Evolutionary conservation across 2,888 invertebrate species (phyloP), one percentile per base, ranked within the genome.

Genomic region (Pecten maximus): DNA sequence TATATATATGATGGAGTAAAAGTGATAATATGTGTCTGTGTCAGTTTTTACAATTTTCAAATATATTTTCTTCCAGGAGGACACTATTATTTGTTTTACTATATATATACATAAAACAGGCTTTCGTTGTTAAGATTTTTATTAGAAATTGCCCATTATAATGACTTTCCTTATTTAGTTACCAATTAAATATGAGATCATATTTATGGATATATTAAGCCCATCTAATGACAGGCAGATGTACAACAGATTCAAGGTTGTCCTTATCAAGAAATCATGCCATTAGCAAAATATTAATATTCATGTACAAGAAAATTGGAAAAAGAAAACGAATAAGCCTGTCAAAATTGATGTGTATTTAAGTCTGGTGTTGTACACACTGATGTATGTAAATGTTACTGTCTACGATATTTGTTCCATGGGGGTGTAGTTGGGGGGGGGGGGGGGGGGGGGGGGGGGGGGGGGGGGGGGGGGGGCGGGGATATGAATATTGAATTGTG

Each of bases 291-390:
- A 54, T 74, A 74, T 74, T 74, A 74, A 35, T 74, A 74, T 74
- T 74, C 74, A 74, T 74, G 74, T 74, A 74, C 60, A 74, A 35
- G 74, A 74, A 74, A 74, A 74, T 74, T 74, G 74, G 44, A 60
- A 28, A 10, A 8, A 74, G 28, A 35, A 28, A 74, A 35, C 1
- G 12, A 35, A 74, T 19, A 74, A 10, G 74, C 74, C 35, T 28
- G 28, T 74, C 74, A 74, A 35, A 0, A 2, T 74, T 74, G 35
- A 74, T 74, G 74, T 74, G 35, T 28, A 44, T 44, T 44, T 44
- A 44, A 74, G 74, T 74, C 74, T 74, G 28, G 74, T 74, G 74
- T 28, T 74, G 8, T 35, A 74, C 74, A 74, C 28, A 74, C 28
- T 28, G 15, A 44, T 44, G 44, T 44, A 44, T 44, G 44, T 12